Base-by-base conservation (phyloP, 2,797 vertebrate species). In the Coilia nasus region DNA sequence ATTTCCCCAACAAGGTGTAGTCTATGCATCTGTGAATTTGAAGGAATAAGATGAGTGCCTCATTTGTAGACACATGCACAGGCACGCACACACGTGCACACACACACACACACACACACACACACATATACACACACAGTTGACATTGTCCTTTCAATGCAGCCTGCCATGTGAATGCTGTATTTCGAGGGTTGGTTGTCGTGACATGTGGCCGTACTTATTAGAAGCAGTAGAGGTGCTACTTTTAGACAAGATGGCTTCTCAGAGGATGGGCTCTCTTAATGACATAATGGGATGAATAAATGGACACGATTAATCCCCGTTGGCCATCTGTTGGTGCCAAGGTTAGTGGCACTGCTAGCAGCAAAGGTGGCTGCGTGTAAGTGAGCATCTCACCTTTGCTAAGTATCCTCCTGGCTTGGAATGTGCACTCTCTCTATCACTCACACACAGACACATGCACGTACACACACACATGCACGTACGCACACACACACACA, bases 251-350 rank as follows among this genome's bases (percentile, higher is more conserved):
- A 91, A 84, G 56, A 78, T 83, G 83, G 54, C 84, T 56, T 87
- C 83, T 87, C 87, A 85, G 85, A 83, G 25, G 88, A 84, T 90
- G 84, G 85, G 83, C 85, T 88, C 89, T 91, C 89, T 93, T 93
- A 94, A 94, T 94, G 91, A 93, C 89, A 92, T 93, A 93, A 95
- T 92, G 87, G 89, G 92, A 93, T 93, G 83, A 94, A 93, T 93
- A 90, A 93, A 94, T 93, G 85, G 90, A 89, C 88, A 93, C 89
- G 87, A 93, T 94, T 92, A 95, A 94, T 94, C 93, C 93, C 94
- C 93, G 93, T 90, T 94, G 91, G 92, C 94, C 94, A 93, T 95
- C 93, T 95, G 93, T 90, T 92, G 89, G 86, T 87, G 88, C 86
- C 89, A 88, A 87, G 23, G 62, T 64, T 64, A 64, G 62, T 11